Percentiles rank a stretch among this genome's conserved stretches.
Conservation (phyloP, 1,140 invertebrate species). For the Rhyacophila brunnea region DNA sequence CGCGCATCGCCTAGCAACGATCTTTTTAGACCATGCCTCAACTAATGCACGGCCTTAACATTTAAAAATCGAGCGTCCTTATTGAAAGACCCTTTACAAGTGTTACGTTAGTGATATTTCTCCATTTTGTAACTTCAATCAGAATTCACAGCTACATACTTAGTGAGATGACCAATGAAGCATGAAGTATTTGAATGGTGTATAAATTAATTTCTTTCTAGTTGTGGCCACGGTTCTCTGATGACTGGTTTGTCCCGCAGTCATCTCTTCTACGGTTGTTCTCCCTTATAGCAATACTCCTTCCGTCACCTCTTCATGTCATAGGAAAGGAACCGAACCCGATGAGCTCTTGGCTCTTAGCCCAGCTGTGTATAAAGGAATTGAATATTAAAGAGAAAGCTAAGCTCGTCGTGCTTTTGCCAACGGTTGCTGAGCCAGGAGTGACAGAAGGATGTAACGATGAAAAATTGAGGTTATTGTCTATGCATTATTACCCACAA, state of each 20-base stretch:
- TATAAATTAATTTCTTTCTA: slow-evolving; percentile 8
- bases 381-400: background rate
- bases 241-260: background rate
- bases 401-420: slow-evolving; percentile 3
- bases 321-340: slow-evolving; percentile 1
- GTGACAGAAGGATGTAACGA: background rate
- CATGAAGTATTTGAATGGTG: too few species aligned
- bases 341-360: slow-evolving; percentile 2
- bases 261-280: slow-evolving; percentile 10
- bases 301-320: slow-evolving; percentile 8
- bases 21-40: too few species aligned
- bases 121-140: too few species aligned
- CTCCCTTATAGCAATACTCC: slow-evolving; percentile 17
- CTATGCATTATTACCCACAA: too few species aligned
- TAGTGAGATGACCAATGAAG: too few species aligned
- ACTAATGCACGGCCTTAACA: too few species aligned
- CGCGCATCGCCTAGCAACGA: too few species aligned
- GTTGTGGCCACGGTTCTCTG: slow-evolving; percentile 20
- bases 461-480: background rate
- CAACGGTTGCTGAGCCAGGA: background rate
- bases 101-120: too few species aligned
- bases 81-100: too few species aligned
- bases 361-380: background rate
- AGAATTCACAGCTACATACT: too few species aligned
- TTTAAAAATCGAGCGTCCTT: too few species aligned